Percentiles rank a stretch among this genome's conserved stretches.
Conservation (phyloP, 1,140 invertebrate species). For the Temnothorax nylanderi region DNA sequence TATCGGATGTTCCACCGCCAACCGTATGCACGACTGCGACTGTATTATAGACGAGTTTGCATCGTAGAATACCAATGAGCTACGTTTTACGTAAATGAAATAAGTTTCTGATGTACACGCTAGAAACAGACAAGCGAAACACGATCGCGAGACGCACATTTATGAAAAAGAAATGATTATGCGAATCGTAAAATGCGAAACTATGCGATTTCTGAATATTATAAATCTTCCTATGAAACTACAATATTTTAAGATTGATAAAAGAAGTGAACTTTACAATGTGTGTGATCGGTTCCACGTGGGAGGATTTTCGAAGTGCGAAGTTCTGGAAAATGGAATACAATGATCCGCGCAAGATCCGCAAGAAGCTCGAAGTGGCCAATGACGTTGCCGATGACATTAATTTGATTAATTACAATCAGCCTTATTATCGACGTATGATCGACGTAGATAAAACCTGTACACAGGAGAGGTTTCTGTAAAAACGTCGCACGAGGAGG, state of each 20-base stretch:
- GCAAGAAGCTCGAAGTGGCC: neutral
- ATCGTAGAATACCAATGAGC: neutral
- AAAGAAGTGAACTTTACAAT: neutral
- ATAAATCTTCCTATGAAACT: neutral
- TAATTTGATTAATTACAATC: neutral
- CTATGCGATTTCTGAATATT: neutral
- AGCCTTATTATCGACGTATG: no score
- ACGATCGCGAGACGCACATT: neutral
- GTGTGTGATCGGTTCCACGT: neutral
- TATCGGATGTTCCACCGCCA: neutral
- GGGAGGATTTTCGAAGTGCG: neutral
- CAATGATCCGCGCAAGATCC: neutral
- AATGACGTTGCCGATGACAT: neutral
- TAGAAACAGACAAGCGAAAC: neutral
- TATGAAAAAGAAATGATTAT: neutral
- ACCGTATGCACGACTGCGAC: neutral
- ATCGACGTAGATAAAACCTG: neutral
- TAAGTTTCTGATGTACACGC: neutral
- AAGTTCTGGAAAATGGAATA: neutral
- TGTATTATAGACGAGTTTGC: neutral
- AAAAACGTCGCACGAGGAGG: neutral
- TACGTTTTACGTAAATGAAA: constrained; percentile 4
- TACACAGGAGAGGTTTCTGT: neutral
- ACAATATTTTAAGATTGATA: neutral
- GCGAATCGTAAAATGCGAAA: neutral